phyloP scores from a whole-genome alignment of 2,797 vertebrate genomes.

The Peromyscus melanophrys region DNA sequence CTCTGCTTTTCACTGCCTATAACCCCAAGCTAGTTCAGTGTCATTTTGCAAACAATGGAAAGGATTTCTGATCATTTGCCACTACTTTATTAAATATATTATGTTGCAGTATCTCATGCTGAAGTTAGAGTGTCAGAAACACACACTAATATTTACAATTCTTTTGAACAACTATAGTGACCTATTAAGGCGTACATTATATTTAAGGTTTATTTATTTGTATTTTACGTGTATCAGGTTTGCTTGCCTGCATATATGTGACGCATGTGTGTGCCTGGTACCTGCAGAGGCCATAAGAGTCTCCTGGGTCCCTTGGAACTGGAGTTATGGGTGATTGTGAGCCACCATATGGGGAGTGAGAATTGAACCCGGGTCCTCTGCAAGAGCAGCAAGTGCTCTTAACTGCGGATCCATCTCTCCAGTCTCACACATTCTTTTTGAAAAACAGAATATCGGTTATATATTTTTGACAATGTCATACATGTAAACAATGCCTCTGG shows the following conservation, averaged over 20 bases:
- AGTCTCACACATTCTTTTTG: neutral
- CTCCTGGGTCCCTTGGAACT: neutral
- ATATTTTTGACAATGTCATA: neutral
- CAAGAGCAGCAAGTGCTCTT: neutral
- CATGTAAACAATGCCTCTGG: neutral
- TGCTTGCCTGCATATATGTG: neutral
- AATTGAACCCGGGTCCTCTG: neutral
- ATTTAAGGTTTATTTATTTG: conserved; percentile 87
- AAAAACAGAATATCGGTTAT: neutral
- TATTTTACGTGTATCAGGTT: neutral
- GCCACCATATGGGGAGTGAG: neutral
- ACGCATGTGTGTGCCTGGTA: neutral
- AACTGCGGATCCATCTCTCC: neutral
- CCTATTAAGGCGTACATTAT: conserved; percentile 98
- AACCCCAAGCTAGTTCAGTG: neutral
- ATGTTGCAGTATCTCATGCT: conserved; percentile 91
- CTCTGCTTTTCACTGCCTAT: neutral
- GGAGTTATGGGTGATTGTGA: neutral
- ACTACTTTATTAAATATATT: conserved; percentile 98
- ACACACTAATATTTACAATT: conserved; percentile 96
- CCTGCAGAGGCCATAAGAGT: neutral
- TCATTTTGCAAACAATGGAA: conserved; percentile 91
- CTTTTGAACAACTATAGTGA: conserved; percentile 92
- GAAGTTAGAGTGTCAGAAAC: conserved; percentile 91
- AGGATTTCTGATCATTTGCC: conserved; percentile 98